phyloP scores from a whole-genome alignment of 2,888 invertebrate species.

The Parelbella ahira region DNA sequence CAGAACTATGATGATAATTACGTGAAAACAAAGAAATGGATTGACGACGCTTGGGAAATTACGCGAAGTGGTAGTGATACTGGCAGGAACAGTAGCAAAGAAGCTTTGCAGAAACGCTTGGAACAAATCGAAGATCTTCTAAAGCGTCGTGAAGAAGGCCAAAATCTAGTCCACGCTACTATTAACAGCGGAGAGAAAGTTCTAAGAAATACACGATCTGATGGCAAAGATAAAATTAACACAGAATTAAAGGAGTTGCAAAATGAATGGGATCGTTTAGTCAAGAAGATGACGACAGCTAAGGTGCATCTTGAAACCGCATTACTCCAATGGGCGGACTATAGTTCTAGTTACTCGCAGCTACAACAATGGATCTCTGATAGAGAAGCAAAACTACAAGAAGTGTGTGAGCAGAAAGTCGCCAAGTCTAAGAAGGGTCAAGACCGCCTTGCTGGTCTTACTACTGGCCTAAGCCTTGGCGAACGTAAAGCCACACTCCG shows the following conservation, averaged over 20 bases:
- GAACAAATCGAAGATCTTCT: slow-evolving; percentile 90
- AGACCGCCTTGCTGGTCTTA: slow-evolving; percentile 84
- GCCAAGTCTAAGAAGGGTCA: slow-evolving; percentile 89
- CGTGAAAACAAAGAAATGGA: slow-evolving; percentile 90
- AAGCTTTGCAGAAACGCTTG: slow-evolving; percentile 89
- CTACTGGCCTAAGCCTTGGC: slow-evolving; percentile 87
- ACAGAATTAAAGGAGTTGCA: slow-evolving; percentile 93
- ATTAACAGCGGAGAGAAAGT: slow-evolving; percentile 95
- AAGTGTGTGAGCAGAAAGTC: slow-evolving; percentile 92
- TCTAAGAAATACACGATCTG: slow-evolving; percentile 91
- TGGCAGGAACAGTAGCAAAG: slow-evolving; percentile 88
- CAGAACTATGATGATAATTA: slow-evolving; percentile 88
- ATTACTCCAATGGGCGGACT: slow-evolving; percentile 96
- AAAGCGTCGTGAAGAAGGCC: slow-evolving; percentile 91
- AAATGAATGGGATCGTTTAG: slow-evolving; percentile 94
- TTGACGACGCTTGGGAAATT: slow-evolving; percentile 90
- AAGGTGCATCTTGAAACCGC: slow-evolving; percentile 95
- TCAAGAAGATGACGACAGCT: slow-evolving; percentile 94
- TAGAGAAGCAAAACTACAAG: slow-evolving; percentile 93
- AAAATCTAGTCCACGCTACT: slow-evolving; percentile 91
- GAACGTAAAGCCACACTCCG: slow-evolving; percentile 93
- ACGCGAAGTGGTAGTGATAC: slow-evolving; percentile 90
- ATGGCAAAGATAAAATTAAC: slow-evolving; percentile 93
- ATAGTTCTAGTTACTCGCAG: slow-evolving; percentile 95
- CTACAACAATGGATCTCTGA: slow-evolving; percentile 97